Evolutionary conservation across 2,113 vertebrate species (phyloP), one percentile per base, ranked within the genome.

Genomic region (Rhodinocichla rosea): DNA sequence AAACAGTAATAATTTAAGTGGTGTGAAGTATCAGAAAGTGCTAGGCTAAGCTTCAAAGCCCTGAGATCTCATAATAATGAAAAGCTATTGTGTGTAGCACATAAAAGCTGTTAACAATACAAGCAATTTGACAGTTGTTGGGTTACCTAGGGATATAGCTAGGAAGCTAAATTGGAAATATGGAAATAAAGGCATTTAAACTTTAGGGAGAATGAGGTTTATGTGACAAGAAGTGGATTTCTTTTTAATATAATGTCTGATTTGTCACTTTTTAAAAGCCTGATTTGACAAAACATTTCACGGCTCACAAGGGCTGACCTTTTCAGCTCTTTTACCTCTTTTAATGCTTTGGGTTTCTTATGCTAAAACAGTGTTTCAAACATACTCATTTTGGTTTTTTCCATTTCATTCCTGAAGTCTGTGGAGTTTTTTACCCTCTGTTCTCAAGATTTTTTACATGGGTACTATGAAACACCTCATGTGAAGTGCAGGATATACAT

Each of bases 161-260:
- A 75, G 44, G n/a, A 84, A 78, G 30, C n/a, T 84, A 87, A 89
- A 89, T 71, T 82, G 70, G 28, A 95, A 94, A 89, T 87, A 95
- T 49, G 69, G 92, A 91, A 96, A 92, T 91, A 75, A 75, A 94
- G 49, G 67, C 65, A 94, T 82, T 91, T 94, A 92, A 55, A 60
- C 40, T 79, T 73, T 12, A 82, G 45, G 60, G 28, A 88, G 45
- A 91, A 81, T 89, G 10, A 92, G 73, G 53, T 56, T 76, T 82
- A 82, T 79, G 57, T 84, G 93, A 87, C 69, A 89, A 87, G 65
- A 77, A 92, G 30, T 62, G 50, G 45, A 56, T 59, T 90, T 64
- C 56, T 83, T 85, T 92, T 90, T 44, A 62, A 74, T 49, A 35
- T 79, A 23, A 57, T 89, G 40, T 75, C 86, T 75, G 40, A 87